These are phyloP conservation scores for Panzeria rudis DNA, from an alignment of 2,888 invertebrate genomes.

Conservation along the genomic window DNA sequence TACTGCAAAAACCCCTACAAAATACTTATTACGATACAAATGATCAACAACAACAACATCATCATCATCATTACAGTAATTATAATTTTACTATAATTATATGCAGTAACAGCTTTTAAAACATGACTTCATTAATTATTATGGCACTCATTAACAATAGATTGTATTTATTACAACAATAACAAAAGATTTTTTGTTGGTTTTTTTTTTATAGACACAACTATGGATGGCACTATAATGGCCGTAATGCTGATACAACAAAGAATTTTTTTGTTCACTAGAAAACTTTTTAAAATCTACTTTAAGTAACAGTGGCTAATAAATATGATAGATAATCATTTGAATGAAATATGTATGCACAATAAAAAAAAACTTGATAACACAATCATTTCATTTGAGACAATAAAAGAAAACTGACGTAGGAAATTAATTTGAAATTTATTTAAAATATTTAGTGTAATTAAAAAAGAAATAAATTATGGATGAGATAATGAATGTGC, in stretches of 20 bases:
- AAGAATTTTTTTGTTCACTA: constrained; percentile 20
- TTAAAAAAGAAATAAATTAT: not conserved
- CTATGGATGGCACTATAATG: constrained; percentile 1
- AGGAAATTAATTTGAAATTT: not conserved
- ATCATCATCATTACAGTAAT: constrained; percentile 23
- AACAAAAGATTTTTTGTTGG: not conserved
- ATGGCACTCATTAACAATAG: constrained; percentile 65
- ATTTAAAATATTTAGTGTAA: not conserved
- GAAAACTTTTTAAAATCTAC: not conserved
- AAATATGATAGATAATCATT: constrained; percentile 22
- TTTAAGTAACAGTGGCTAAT: constrained; percentile 31
- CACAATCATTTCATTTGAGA: constrained; percentile 6
- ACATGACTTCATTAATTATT: constrained; percentile 70
- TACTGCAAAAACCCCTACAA: not conserved
- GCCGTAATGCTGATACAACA: constrained; percentile 22
- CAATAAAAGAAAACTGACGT: not conserved
- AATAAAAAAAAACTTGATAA: constrained; percentile 17
- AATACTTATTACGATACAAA: not conserved
- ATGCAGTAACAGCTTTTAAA: constrained; percentile 51
- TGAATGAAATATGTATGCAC: constrained; percentile 10
- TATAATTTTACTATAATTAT: constrained; percentile 38
- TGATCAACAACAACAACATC: not conserved
- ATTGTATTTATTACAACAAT: constrained; percentile 42
- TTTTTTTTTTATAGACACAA: constrained; percentile 2
- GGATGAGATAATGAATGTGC: not conserved